phyloP scores from a whole-genome alignment of 2,113 vertebrate species.

The Eulacestoma nigropectus region DNA sequence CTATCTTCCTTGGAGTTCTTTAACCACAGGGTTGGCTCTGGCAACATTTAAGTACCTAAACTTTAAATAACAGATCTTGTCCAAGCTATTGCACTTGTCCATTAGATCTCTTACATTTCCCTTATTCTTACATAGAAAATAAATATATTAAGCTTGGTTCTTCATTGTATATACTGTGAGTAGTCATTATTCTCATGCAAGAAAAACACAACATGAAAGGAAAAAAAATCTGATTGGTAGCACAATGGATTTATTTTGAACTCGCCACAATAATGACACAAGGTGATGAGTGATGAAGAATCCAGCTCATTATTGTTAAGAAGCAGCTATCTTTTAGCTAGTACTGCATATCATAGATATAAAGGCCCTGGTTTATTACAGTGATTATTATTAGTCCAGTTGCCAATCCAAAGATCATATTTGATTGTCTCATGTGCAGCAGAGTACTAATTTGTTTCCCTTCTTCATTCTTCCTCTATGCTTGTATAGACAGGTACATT shows the following conservation, averaged over 20 bases:
- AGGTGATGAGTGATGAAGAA: background rate
- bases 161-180: background rate
- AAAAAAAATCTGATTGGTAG: background rate
- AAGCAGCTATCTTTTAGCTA: conserved; percentile 7
- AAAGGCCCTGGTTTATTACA: background rate
- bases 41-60: background rate
- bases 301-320: conserved; percentile 6
- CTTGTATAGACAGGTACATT: conserved; percentile 24
- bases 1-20: background rate
- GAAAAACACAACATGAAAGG: background rate
- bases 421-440: background rate
- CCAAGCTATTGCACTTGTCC: background rate
- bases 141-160: background rate
- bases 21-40: background rate
- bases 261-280: conserved; percentile 8
- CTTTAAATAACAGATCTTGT: background rate
- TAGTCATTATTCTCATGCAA: background rate
- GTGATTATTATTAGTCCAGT: conserved; percentile 21
- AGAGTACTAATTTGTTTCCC: conserved; percentile 28
- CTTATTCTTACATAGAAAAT: background rate
- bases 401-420: conserved; percentile 7
- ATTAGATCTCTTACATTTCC: background rate
- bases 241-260: conserved; percentile 9
- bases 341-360: background rate
- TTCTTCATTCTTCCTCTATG: conserved; percentile 18